phyloP scores from a whole-genome alignment of 2,888 invertebrate genomes.

The Caenorhabditis wallacei region DNA sequence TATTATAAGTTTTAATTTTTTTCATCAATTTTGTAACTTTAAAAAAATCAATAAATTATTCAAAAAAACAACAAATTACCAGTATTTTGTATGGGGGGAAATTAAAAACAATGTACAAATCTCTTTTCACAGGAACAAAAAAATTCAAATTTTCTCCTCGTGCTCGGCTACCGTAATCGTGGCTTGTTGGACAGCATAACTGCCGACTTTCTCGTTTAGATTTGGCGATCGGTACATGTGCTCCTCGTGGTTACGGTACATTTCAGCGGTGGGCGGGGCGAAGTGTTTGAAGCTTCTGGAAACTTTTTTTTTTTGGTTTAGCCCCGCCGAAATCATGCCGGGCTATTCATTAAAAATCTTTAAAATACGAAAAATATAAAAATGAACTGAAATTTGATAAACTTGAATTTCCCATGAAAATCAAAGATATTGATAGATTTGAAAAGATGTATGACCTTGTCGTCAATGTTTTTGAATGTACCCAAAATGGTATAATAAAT shows the following conservation, averaged over 20 bases:
- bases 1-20: too few relatives aligned
- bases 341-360: too few relatives aligned
- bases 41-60: too few relatives aligned
- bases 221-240: constrained; percentile 56
- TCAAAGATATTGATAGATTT: constrained; percentile 64
- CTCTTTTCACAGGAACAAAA: too few relatives aligned
- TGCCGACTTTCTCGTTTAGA: constrained; percentile 51
- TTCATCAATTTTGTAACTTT: too few relatives aligned
- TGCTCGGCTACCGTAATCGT: constrained; percentile 63
- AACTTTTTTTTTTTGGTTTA: too few relatives aligned
- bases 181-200: constrained; percentile 62
- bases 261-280: constrained; percentile 55
- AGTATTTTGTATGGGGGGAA: constrained; percentile 28
- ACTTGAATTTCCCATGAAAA: constrained; percentile 27
- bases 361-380: too few relatives aligned
- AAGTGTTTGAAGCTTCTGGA: constrained; percentile 67
- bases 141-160: constrained; percentile 58
- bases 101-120: constrained; percentile 26
- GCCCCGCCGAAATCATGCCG: too few relatives aligned
- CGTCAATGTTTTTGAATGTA: constrained; percentile 54
- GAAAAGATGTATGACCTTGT: constrained; percentile 69
- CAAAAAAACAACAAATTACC: constrained; percentile 28
- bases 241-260: constrained; percentile 55
- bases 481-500: too few relatives aligned
- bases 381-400: too few relatives aligned